Conservation (phyloP, 2,888 invertebrate genomes). For the Baronia brevicornis region DNA sequence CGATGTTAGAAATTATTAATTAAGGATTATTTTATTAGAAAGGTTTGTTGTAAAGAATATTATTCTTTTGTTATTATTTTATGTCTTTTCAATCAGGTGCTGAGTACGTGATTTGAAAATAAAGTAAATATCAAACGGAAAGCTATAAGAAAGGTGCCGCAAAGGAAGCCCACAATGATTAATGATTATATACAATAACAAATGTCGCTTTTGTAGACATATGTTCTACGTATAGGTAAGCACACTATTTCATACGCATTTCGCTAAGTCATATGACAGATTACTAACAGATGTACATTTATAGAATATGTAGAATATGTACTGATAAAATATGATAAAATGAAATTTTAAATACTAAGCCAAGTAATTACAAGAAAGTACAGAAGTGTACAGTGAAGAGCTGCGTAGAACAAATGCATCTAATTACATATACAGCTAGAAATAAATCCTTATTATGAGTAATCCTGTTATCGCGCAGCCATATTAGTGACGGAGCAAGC, state of each 20-base stretch:
- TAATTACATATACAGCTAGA: slow-evolving; percentile 1
- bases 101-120: not conserved
- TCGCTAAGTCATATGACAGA: slow-evolving; percentile 3
- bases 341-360: no score
- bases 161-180: slow-evolving; percentile 42
- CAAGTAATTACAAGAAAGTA: no score
- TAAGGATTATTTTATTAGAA: not conserved
- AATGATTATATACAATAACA: slow-evolving; percentile 51
- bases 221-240: slow-evolving; percentile 3
- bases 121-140: slow-evolving; percentile 19
- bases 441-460: not conserved
- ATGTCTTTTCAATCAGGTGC: not conserved
- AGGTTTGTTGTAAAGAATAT: no score
- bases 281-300: slow-evolving; percentile 5
- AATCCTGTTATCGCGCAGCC: slow-evolving; percentile 9
- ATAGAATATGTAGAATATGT: no score
- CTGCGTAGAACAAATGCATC: no score
- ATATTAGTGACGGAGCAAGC: slow-evolving; percentile 14
- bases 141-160: slow-evolving; percentile 32
- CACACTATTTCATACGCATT: slow-evolving; percentile 4
- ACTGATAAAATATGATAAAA: no score
- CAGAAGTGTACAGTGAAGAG: no score
- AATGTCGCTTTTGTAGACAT: slow-evolving; percentile 28
- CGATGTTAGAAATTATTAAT: slow-evolving; percentile 17
- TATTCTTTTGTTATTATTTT: not conserved